Base-by-base conservation (phyloP, 2,113 vertebrate species). In the Nibea coibor region DNA sequence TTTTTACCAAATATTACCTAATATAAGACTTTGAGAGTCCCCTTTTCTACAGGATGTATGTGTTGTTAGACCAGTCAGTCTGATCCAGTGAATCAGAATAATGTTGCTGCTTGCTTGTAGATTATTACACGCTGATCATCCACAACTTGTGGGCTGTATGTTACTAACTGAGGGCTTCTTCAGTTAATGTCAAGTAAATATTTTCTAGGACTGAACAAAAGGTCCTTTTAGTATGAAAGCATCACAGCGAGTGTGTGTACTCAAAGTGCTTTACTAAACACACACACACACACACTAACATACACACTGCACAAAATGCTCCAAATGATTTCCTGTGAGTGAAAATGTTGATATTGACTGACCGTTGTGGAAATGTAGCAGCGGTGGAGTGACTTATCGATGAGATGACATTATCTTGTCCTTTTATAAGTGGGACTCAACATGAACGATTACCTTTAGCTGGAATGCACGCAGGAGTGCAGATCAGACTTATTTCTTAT, bases 371-470 rank as follows among this genome's bases (percentile, higher is more conserved):
- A 42, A 42, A 67, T 62, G 26, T 43, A 75, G 50, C 53, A 53
- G 51, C 67, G 53, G 16, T 16, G 2, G 16, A 12, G 0, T 10
- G 48, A 54, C 56, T 59, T 72, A 77, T 67, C 4, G 24, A 72
- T 48, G 78, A 51, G 22, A 65, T 69, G 48, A 48, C 57, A 48
- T 78, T 61, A 69, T 59, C 22, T 24, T 68, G 78, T 63, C 24
- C 11, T 58, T 35, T 42, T 26, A 28, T 56, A 50, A 62, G 28
- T 73, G 28, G 16, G 26, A 26, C 66, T 43, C 26, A 56, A 66
- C 51, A 59, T 28, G 20, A 17, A 76, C 61, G 47, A 26, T 64
- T 50, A 80, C 62, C 45, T 82, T 75, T 75, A 64, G 51, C 26
- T 56, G n/a, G 70, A 53, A 74, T 42, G 9, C 28, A 45, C 72